Conservation (phyloP, 2,797 vertebrate species). For the Alca torda region DNA sequence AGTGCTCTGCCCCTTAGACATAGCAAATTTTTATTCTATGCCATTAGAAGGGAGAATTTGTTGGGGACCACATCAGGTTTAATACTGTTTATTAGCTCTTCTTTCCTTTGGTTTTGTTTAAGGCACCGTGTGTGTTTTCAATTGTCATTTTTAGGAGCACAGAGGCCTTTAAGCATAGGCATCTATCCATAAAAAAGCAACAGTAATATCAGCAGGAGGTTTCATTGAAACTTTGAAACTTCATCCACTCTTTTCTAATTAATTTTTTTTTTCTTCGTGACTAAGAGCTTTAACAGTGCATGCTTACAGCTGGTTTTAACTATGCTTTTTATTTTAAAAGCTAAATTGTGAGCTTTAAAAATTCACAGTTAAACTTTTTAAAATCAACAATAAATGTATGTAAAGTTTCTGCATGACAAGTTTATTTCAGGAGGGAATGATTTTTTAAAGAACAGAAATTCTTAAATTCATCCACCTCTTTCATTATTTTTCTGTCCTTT, state of each 20-base stretch:
- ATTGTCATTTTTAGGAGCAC: neutral
- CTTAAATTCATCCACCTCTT: neutral
- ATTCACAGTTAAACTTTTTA: neutral
- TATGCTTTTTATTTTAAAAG: constrained; percentile 17
- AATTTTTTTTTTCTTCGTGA: neutral
- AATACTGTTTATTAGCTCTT: neutral
- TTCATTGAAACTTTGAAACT: constrained; percentile 17
- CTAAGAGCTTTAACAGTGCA: neutral
- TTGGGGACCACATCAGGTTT: neutral
- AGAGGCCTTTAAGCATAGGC: neutral
- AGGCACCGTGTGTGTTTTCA: neutral
- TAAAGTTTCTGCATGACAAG: neutral
- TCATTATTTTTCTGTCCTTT: neutral
- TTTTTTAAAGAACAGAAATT: neutral
- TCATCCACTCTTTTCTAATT: constrained; percentile 4
- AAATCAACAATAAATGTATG: neutral
- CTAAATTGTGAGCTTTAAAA: constrained; percentile 12
- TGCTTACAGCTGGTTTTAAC: constrained; percentile 17
- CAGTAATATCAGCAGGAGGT: neutral
- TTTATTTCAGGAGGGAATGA: neutral
- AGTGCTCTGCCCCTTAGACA: neutral
- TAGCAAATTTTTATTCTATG: neutral
- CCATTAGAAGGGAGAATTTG: neutral
- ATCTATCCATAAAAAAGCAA: neutral
- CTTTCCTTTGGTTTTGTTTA: neutral